Evolutionary conservation across 2,797 vertebrate genomes (phyloP), one percentile per base, ranked within the genome.

Genomic region (Gephyroberyx darwinii): DNA sequence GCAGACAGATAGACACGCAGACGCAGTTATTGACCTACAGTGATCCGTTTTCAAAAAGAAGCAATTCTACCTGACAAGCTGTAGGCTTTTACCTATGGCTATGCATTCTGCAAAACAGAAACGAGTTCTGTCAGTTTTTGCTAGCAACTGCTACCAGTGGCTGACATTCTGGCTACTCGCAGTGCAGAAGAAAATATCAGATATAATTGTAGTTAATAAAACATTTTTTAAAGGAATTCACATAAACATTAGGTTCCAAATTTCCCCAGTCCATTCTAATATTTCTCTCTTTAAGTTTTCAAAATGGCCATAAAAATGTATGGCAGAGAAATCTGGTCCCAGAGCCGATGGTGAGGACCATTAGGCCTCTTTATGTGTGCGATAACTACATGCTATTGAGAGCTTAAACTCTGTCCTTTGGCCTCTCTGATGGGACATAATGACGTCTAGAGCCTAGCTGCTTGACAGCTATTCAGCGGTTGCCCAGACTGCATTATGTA

Each of bases 1-100:
- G 13, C 13, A 43, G 30, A 43, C 57, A 61, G 35, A 66, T 30
- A 60, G 56, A 74, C 58, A 68, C 43, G 45, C 39, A 53, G 63
- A 66, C 43, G 19, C 67, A 69, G 48, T 69, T 84, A 77, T 62
- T 84, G 77, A 80, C 75, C 74, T 65, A 31, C 52, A 74, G 39
- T 71, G 64, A 80, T 69, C 63, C 50, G 56, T 66, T 70, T 53
- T 70, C n/a, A 13, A 53, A 66, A 65, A 69, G 52, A 75, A 60
- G 50, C 55, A 61, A 56, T 68, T n/a, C 52, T 74, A 65, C 77
- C 77, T 68, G 83, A 79, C 76, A 71, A 55, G 65, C 69, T 51
- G 58, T 50, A 50, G 47, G 19, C 17, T 62, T 52, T 51, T 13
- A 69, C 80, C 71, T 5, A 0, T 51, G 68, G 76, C 71, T 52